Conservation (phyloP, 1,140 invertebrate species). For the Rhyzopertha dominica region DNA sequence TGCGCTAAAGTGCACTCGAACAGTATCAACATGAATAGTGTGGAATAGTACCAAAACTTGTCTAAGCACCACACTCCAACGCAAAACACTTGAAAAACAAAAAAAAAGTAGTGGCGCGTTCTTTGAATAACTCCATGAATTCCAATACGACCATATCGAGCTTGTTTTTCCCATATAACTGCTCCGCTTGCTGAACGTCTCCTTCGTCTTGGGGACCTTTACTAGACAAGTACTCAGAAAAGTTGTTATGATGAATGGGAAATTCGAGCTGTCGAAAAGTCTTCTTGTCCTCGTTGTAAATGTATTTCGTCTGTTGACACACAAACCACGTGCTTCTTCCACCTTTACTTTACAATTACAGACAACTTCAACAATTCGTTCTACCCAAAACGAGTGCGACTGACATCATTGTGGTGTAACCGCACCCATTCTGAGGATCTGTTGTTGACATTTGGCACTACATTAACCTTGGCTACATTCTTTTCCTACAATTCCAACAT, state of each 20-base stretch:
- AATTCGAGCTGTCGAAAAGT: slow-evolving; percentile 74
- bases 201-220: slow-evolving; percentile 80
- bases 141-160: slow-evolving; percentile 83
- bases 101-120: slow-evolving; percentile 97
- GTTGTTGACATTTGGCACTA: slow-evolving; percentile 94
- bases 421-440: slow-evolving; percentile 88
- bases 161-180: slow-evolving; percentile 83
- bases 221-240: slow-evolving; percentile 72
- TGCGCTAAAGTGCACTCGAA: slow-evolving; percentile 97
- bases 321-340: slow-evolving; percentile 65
- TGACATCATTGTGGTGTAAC: slow-evolving; percentile 60
- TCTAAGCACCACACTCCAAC: slow-evolving; percentile 96
- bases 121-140: slow-evolving; percentile 92
- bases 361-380: background rate
- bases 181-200: slow-evolving; percentile 65
- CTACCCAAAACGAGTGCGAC: background rate
- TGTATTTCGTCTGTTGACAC: slow-evolving; percentile 95
- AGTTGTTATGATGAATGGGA: slow-evolving; percentile 64
- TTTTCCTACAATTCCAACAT: slow-evolving; percentile 59
- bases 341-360: slow-evolving; percentile 1
- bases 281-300: slow-evolving; percentile 75
- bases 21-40: slow-evolving; percentile 91
- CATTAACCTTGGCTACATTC: slow-evolving; percentile 77
- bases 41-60: slow-evolving; percentile 96
- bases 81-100: slow-evolving; percentile 91